Percentiles rank a stretch among this genome's conserved stretches.
Conservation (phyloP, 2,797 vertebrate species). For the Triplophysa yarkandensis region DNA sequence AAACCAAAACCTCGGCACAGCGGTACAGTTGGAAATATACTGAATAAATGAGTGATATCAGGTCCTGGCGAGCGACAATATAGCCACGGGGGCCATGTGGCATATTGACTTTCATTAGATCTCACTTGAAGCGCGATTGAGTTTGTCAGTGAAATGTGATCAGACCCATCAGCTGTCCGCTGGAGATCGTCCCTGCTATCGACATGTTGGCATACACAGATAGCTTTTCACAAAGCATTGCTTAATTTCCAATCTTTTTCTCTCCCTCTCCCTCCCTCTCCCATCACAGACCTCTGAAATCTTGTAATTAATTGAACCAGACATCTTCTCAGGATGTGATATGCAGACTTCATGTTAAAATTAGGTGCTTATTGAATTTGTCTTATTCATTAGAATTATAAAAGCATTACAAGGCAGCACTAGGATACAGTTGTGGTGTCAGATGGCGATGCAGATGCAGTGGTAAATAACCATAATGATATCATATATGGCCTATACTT, state of each 20-base stretch:
- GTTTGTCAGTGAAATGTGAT: conserved; percentile 89
- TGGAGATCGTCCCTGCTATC: conserved; percentile 76
- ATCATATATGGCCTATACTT: background rate
- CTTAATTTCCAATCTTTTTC: conserved; percentile 55
- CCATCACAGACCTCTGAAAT: conserved; percentile 70
- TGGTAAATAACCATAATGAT: background rate
- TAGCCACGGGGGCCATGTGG: conserved; percentile 66
- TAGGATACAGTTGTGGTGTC: background rate
- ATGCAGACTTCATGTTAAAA: conserved; percentile 49
- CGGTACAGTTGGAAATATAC: conserved; percentile 59
- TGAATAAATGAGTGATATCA: conserved; percentile 66
- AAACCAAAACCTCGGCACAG: conserved; percentile 37
- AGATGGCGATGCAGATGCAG: background rate
- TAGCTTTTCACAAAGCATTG: conserved; percentile 72
- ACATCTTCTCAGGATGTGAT: conserved; percentile 66
- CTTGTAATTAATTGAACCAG: conserved; percentile 69
- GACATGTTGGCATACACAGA: conserved; percentile 73
- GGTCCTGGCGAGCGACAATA: conserved; percentile 53
- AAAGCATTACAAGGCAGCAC: background rate
- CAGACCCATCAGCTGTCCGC: conserved; percentile 85
- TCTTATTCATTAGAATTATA: background rate
- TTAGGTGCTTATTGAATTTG: conserved; percentile 41
- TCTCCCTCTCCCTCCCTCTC: background rate
- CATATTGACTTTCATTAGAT: conserved; percentile 91
- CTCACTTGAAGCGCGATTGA: conserved; percentile 85